A percentile compares a stretch with the other conserved stretches of the same genome.
These are phyloP conservation scores for Miichthys miiuy DNA, from an alignment of 2,797 vertebrate species.

Conservation along the genomic window DNA sequence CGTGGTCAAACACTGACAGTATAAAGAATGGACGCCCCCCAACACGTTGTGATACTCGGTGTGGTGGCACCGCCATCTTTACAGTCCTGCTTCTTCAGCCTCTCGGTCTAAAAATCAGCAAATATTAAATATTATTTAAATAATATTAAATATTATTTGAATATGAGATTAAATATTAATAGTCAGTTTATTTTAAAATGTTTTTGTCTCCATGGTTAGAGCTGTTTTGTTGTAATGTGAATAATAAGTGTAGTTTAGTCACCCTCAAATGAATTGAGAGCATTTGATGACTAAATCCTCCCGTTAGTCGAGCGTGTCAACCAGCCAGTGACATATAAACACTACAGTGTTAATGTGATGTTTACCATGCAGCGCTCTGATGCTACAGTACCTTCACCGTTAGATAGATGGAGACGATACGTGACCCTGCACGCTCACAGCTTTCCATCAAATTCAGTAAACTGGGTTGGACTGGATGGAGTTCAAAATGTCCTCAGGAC, in stretches of 20 bases:
- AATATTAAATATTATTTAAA: too few species aligned
- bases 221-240: neutral
- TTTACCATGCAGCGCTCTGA: neutral
- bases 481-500: neutral
- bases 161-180: too few species aligned
- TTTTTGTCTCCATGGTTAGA: too few species aligned
- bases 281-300: neutral
- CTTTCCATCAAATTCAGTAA: neutral
- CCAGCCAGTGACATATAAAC: neutral
- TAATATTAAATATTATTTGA: too few species aligned
- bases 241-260: neutral
- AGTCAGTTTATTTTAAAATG: too few species aligned
- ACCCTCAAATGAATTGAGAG: neutral
- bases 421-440: too few species aligned
- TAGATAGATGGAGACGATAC: neutral
- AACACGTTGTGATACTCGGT: too few species aligned
- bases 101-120: too few species aligned
- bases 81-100: too few species aligned
- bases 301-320: neutral
- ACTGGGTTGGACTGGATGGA: neutral
- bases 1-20: too few species aligned
- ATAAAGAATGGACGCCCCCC: too few species aligned
- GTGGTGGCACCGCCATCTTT: too few species aligned
- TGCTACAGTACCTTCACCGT: neutral
- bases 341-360: neutral